These are phyloP conservation scores for Petrolisthes cinctipes DNA, from an alignment of 2,888 invertebrate species.

Conservation along the genomic window DNA sequence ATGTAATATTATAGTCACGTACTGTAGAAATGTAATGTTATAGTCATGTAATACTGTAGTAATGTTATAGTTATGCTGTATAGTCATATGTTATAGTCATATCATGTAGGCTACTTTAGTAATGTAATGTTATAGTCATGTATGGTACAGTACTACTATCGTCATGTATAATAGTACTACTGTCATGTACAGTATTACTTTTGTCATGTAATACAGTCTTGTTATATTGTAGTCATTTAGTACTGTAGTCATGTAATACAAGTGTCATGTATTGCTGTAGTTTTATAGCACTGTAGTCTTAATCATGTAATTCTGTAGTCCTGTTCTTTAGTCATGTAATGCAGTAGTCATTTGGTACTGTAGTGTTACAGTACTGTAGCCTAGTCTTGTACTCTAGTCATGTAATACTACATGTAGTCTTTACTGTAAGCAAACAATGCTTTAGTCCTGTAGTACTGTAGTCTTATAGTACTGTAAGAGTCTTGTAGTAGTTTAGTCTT, in stretches of 20 bases:
- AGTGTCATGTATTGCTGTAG: background rate
- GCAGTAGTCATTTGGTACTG: background rate
- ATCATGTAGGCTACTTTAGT: background rate
- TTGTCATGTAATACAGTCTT: background rate
- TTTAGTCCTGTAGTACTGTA: too few species aligned
- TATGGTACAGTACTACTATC: background rate
- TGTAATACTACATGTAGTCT: background rate
- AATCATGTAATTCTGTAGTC: background rate
- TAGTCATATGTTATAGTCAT: background rate
- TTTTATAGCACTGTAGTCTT: background rate
- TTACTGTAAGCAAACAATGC: background rate
- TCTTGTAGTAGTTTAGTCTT: background rate
- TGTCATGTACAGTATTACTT: background rate
- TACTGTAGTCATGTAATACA: background rate
- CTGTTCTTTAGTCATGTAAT: background rate
- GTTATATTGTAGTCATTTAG: background rate
- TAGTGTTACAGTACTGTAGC: background rate
- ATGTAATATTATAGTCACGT: background rate
- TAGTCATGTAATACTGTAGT: background rate
- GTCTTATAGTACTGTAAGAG: background rate
- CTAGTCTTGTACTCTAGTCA: background rate
- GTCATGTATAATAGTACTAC: background rate
- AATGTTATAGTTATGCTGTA: background rate
- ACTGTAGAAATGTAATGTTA: background rate
- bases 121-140: background rate